Evolutionary conservation across 2,888 invertebrate genomes (phyloP), one percentile per base, ranked within the genome.

Genomic region (Unio pictorum): DNA sequence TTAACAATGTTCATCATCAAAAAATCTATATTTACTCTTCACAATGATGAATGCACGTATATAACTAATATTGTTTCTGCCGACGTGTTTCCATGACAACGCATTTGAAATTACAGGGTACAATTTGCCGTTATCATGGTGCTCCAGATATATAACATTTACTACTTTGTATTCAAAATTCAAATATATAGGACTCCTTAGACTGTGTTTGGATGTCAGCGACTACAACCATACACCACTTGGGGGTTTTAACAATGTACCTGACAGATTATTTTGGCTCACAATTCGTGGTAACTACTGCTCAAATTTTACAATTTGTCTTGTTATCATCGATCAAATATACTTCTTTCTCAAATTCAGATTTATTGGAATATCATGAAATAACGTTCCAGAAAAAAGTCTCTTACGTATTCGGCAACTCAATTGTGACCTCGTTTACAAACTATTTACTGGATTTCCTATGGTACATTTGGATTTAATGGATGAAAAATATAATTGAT

Each of bases 51-150:
- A 72, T 72, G 72, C 72, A 23, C 64, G 69, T 55, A 72, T 66
- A 45, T 68, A 72, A 61, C 72, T 69, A 15, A 72, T 69, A 61
- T 72, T 72, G 28, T 72, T 72, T 45, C 72, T 55, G 3, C 64
- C 61, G 55, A 67, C 64, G 28, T 62, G 55, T 23, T 67, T 69
- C 54, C 60, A 55, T 17, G 72, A 67, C 15, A 72, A 57, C 4
- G 23, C 18, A 0, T 67, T 45, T 60, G 69, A 61, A 28, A 72
- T 54, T 8, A 63, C 45, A 5, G 69, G 64, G 23, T 60, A 61
- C 3, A 69, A 26, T 15, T 18, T 56, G 1, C 18, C 28, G 45
- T 69, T 65, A 18, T 69, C 69, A 18, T 60, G 28, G 7, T 55
- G 20, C 17, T 54, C 55, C 4, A 69, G 64, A 65, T 61, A 69